Percentiles rank a stretch among this genome's conserved stretches.
Evolutionary conservation across 1,140 invertebrate species (phyloP).

Genomic region (Rhyzopertha dominica): DNA sequence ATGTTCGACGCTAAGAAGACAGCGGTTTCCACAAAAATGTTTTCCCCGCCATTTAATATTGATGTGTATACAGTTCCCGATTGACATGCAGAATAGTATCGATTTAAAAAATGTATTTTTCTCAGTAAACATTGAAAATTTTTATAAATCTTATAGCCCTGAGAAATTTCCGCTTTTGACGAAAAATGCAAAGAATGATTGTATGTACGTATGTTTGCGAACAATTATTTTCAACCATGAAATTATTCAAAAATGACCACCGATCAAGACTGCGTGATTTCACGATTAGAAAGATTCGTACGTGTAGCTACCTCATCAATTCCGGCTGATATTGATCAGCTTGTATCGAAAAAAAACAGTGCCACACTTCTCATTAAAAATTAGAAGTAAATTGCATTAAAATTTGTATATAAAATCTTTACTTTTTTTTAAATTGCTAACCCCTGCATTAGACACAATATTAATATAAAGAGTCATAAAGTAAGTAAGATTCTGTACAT

Average conservation of each 20-base stretch:
- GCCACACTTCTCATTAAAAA: slow-evolving; percentile 8
- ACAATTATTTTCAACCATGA: slow-evolving; percentile 20
- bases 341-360: slow-evolving; percentile 9
- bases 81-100: slow-evolving; percentile 3
- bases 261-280: slow-evolving; percentile 18
- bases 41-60: too few species aligned
- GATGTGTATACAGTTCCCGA: too few species aligned
- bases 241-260: slow-evolving; percentile 19
- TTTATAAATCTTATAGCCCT: slow-evolving; percentile 14
- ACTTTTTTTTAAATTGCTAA: too few species aligned
- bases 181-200: slow-evolving; percentile 14
- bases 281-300: slow-evolving; percentile 19
- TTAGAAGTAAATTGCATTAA: slow-evolving; percentile 6
- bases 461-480: too few species aligned
- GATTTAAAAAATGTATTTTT: slow-evolving; percentile 12
- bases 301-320: slow-evolving; percentile 9
- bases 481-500: too few species aligned
- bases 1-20: slow-evolving; percentile 27
- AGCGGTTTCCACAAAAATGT: slow-evolving; percentile 24
- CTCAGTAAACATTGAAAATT: slow-evolving; percentile 8
- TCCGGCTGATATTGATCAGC: slow-evolving; percentile 14
- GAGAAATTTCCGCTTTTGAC: slow-evolving; percentile 18
- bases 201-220: slow-evolving; percentile 21
- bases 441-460: too few species aligned
- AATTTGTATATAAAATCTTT: too few species aligned